These are phyloP conservation scores for Geotrypetes seraphini DNA, from an alignment of 2,797 vertebrate genomes.

Conservation along the genomic window DNA sequence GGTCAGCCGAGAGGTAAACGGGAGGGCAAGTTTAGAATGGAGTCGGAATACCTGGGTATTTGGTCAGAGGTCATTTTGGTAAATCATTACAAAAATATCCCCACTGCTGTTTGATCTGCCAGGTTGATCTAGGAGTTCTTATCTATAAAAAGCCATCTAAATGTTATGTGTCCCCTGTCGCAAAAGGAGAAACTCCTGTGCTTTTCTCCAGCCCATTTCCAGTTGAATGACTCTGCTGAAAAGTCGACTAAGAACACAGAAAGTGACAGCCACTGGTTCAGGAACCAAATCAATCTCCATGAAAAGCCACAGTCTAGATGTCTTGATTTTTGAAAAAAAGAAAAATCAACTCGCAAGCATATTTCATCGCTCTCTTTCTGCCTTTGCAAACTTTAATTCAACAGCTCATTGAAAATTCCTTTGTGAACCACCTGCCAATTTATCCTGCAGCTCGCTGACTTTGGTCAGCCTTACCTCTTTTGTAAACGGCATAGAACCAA, in stretches of 20 bases:
- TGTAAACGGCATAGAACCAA: too few relatives aligned
- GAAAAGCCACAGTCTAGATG: too few relatives aligned
- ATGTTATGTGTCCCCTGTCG: not conserved
- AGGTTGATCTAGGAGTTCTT: slow-evolving; percentile 28
- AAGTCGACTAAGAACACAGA: slow-evolving; percentile 22
- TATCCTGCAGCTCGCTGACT: too few relatives aligned
- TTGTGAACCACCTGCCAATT: too few relatives aligned
- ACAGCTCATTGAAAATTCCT: too few relatives aligned
- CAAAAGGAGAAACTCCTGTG: slow-evolving; percentile 1
- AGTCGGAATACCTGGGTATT: slow-evolving; percentile 18
- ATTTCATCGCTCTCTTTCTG: too few relatives aligned
- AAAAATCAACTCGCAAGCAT: too few relatives aligned
- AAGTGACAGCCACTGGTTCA: too few relatives aligned
- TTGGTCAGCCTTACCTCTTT: too few relatives aligned
- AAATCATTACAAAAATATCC: slow-evolving; percentile 16
- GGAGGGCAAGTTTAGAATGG: slow-evolving; percentile 35
- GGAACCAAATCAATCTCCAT: too few relatives aligned
- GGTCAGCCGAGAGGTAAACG: slow-evolving; percentile 35
- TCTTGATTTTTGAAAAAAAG: too few relatives aligned
- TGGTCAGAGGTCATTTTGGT: slow-evolving; percentile 26
- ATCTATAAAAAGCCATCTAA: slow-evolving; percentile 15
- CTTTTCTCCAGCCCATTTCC: slow-evolving; percentile 16
- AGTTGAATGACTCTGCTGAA: slow-evolving; percentile 27
- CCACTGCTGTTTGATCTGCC: slow-evolving; percentile 16
- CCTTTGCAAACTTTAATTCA: too few relatives aligned